phyloP scores from a whole-genome alignment of 2,888 invertebrate species.

The Trypoxylon attenuatum region DNA sequence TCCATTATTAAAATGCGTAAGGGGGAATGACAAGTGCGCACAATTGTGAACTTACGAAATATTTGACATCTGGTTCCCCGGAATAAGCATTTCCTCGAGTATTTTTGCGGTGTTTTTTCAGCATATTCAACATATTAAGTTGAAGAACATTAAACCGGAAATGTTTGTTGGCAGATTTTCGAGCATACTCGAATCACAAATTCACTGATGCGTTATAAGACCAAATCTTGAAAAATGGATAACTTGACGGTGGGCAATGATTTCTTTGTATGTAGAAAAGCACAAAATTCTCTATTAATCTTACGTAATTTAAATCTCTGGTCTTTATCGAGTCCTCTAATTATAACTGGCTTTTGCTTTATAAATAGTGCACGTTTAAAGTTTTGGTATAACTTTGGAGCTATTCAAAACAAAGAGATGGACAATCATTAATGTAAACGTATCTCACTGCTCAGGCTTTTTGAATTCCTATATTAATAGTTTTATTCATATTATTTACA shows the following conservation, averaged over 20 bases:
- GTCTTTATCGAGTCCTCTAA: background rate
- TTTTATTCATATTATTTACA: constrained; percentile 71
- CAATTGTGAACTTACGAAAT: background rate
- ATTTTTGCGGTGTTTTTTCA: background rate
- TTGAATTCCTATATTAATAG: background rate
- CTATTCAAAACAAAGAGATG: background rate
- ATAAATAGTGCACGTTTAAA: background rate
- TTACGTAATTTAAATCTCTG: background rate
- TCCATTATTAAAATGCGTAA: background rate
- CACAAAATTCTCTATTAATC: constrained; percentile 6
- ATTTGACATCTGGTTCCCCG: background rate
- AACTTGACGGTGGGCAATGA: constrained; percentile 50
- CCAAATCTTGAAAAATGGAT: constrained; percentile 42
- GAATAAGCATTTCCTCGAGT: constrained; percentile 11
- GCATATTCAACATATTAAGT: background rate
- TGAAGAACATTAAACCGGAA: constrained; percentile 32
- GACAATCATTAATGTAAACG: background rate
- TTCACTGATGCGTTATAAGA: constrained; percentile 22
- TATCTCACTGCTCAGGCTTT: too few species aligned
- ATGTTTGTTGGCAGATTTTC: constrained; percentile 37
- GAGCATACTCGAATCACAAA: constrained; percentile 32
- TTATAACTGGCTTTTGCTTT: background rate
- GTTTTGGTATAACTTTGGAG: background rate
- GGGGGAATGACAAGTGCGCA: constrained; percentile 9
- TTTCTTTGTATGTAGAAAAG: background rate